phyloP scores from a whole-genome alignment of 2,113 vertebrate genomes.

The Aplodontia rufa region DNA sequence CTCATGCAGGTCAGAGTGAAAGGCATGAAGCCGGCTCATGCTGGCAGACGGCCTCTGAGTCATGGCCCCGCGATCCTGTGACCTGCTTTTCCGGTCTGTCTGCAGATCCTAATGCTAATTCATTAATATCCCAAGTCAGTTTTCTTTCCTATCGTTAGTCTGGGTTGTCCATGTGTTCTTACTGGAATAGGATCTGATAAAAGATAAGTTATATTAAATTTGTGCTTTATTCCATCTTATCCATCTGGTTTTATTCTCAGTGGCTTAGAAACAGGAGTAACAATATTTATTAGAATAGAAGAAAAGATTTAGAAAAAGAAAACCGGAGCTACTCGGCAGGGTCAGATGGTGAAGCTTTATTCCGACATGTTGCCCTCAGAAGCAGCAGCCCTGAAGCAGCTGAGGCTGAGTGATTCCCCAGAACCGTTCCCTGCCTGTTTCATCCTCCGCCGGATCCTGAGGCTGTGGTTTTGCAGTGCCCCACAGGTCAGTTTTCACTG shows the following conservation, averaged over 20 bases:
- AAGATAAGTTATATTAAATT: background rate
- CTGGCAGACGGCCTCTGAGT: background rate
- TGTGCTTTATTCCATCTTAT: background rate
- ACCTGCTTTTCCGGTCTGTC: background rate
- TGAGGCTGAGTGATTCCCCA: background rate
- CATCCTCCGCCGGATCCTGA: too few species aligned
- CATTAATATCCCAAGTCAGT: background rate
- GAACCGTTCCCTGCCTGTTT: conserved; percentile 22
- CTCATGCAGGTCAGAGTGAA: background rate
- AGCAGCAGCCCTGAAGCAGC: conserved; percentile 9
- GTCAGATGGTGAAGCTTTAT: conserved; percentile 11
- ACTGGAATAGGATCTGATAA: background rate
- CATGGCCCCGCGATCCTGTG: background rate
- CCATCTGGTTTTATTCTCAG: conserved; percentile 17
- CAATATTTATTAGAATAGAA: conserved; percentile 1
- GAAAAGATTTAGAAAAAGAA: background rate
- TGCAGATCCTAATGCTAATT: background rate
- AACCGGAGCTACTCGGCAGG: background rate
- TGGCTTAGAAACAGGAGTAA: background rate
- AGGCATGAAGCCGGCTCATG: accelerated
- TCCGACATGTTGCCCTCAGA: conserved; percentile 34
- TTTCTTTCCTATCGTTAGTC: background rate
- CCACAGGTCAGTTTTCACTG: background rate
- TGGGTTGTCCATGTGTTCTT: background rate
- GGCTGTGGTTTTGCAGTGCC: background rate